Evolutionary conservation across 2,888 invertebrate species (phyloP).

Genomic region (Oxyscelio sp.): DNA sequence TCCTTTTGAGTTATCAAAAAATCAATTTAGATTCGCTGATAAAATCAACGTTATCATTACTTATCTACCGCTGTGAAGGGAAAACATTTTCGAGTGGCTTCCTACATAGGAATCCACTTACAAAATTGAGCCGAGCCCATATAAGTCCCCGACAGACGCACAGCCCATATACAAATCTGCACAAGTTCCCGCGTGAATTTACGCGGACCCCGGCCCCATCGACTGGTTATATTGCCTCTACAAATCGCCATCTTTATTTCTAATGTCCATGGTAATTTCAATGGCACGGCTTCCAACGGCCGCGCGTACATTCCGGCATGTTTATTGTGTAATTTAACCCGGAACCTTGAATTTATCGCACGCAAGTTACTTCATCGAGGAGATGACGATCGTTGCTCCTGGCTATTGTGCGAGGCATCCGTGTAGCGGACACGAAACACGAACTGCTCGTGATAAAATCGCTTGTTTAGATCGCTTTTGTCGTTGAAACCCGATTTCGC

Average conservation of each 20-base stretch:
- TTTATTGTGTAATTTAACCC: slow-evolving; percentile 37
- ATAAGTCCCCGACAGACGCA: slow-evolving; percentile 29
- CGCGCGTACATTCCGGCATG: slow-evolving; percentile 14
- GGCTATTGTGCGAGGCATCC: slow-evolving; percentile 11
- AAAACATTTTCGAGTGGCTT: slow-evolving; percentile 36
- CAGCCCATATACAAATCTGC: slow-evolving; percentile 21
- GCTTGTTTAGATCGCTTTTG: slow-evolving; percentile 10
- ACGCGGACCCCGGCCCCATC: not conserved
- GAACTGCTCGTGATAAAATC: slow-evolving; percentile 31
- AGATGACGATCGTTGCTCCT: slow-evolving; percentile 26
- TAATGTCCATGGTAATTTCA: slow-evolving; percentile 19
- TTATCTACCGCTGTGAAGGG: slow-evolving; percentile 18
- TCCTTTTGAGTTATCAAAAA: slow-evolving; percentile 12
- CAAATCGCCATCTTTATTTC: slow-evolving; percentile 28
- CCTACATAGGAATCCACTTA: slow-evolving; percentile 59
- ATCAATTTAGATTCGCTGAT: slow-evolving; percentile 28
- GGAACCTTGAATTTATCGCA: slow-evolving; percentile 36
- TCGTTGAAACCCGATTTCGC: slow-evolving; percentile 21
- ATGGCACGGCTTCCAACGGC: not conserved
- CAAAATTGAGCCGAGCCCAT: slow-evolving; percentile 55
- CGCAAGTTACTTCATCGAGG: slow-evolving; percentile 27
- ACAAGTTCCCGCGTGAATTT: slow-evolving; percentile 36
- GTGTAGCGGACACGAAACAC: slow-evolving; percentile 25
- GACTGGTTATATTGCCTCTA: not conserved
- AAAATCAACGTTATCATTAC: slow-evolving; percentile 23